phyloP scores from a whole-genome alignment of 2,113 vertebrate species.

The Chamaetylas fuelleborni region DNA sequence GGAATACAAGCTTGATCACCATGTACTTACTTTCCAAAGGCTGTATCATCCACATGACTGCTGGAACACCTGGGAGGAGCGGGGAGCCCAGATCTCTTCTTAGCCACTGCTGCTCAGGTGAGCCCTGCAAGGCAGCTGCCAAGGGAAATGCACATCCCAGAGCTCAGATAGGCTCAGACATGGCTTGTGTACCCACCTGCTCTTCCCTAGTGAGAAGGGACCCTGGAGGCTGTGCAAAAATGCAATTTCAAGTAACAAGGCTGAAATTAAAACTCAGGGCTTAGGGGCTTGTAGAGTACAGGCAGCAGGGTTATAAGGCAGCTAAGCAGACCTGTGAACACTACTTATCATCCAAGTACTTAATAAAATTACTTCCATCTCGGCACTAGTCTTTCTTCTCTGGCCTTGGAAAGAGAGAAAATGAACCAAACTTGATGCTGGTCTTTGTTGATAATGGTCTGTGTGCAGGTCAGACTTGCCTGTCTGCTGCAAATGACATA shows the following conservation, averaged over 20 bases:
- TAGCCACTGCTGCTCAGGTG: neutral
- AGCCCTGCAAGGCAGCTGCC: neutral
- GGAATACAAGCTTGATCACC: neutral
- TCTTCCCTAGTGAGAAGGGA: neutral
- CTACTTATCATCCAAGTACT: neutral
- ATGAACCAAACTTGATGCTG: neutral
- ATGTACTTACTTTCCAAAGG: neutral
- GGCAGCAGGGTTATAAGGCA: neutral
- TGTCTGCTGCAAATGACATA: neutral
- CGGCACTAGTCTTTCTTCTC: neutral
- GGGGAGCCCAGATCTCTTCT: neutral
- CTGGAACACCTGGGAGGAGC: neutral
- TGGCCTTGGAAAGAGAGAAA: neutral
- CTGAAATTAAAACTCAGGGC: neutral
- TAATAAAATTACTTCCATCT: neutral
- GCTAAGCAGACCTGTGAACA: neutral
- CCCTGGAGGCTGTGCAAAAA: neutral
- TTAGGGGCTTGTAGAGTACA: neutral
- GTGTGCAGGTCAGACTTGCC: neutral
- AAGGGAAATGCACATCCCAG: neutral
- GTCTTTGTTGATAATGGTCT: neutral
- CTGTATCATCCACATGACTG: accelerated
- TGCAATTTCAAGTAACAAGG: neutral
- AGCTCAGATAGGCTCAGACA: neutral
- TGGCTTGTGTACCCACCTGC: neutral